A percentile compares a stretch with the other conserved stretches of the same genome.
These are phyloP conservation scores for Isoperla grammatica DNA, from an alignment of 2,888 invertebrate genomes.

Conservation along the genomic window DNA sequence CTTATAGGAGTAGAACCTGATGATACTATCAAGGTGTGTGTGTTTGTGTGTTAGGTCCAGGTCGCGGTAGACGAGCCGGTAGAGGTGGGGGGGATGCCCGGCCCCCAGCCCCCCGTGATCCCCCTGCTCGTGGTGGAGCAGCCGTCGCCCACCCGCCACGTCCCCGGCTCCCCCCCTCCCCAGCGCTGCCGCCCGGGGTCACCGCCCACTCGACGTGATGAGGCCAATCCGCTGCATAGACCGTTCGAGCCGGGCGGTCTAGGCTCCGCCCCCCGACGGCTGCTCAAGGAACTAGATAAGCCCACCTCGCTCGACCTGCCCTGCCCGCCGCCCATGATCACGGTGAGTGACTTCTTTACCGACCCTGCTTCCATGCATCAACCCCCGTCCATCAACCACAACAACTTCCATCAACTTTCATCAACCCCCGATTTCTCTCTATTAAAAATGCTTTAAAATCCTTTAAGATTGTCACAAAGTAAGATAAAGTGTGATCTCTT, in stretches of 20 bases:
- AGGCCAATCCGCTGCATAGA: slow-evolving; percentile 32
- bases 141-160: slow-evolving; percentile 47
- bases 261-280: slow-evolving; percentile 41
- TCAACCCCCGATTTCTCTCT: neutral
- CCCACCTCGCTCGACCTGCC: slow-evolving; percentile 56
- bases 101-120: slow-evolving; percentile 51
- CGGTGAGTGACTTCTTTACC: slow-evolving; percentile 13
- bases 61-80: slow-evolving; percentile 23
- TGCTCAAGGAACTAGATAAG: slow-evolving; percentile 58
- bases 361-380: neutral
- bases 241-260: slow-evolving; percentile 20
- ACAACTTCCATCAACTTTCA: neutral
- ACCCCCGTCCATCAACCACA: neutral
- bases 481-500: too few relatives aligned
- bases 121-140: slow-evolving; percentile 62
- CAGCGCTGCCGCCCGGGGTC: slow-evolving; percentile 42
- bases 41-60: too few relatives aligned
- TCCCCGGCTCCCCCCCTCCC: slow-evolving; percentile 54
- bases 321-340: slow-evolving; percentile 44
- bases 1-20: too few relatives aligned
- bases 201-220: slow-evolving; percentile 37
- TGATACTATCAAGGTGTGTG: too few relatives aligned
- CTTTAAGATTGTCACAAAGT: too few relatives aligned
- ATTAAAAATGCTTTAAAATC: too few relatives aligned
- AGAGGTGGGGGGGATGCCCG: slow-evolving; percentile 36